phyloP scores from a whole-genome alignment of 2,888 invertebrate species.

The Lapara coniferarum region DNA sequence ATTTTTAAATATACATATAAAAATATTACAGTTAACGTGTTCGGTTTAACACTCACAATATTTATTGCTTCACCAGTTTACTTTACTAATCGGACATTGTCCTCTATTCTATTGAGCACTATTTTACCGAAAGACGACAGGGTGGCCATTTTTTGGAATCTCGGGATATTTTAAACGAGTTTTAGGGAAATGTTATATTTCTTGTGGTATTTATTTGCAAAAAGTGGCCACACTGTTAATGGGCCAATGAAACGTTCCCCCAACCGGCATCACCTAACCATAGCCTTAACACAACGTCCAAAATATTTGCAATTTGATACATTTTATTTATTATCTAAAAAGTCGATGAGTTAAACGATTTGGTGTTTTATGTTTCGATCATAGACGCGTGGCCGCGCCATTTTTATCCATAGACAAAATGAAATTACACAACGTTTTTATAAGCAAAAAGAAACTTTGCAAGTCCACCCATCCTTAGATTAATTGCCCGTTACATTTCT shows the following conservation, averaged over 20 bases:
- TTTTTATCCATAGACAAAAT: conserved; percentile 39
- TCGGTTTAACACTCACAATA: conserved; percentile 72
- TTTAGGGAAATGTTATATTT: background rate
- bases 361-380: conserved; percentile 82
- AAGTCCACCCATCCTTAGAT: conserved; percentile 47
- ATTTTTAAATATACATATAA: conserved; percentile 81
- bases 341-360: conserved; percentile 78
- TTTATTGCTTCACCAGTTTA: conserved; percentile 75
- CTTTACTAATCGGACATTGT: conserved; percentile 54
- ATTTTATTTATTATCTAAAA: conserved; percentile 81
- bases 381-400: conserved; percentile 50
- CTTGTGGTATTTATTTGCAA: conserved; percentile 6
- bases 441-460: conserved; percentile 41
- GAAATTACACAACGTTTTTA: conserved; percentile 18
- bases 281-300: conserved; percentile 71
- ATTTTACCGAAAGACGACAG: conserved; percentile 70
- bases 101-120: conserved; percentile 80
- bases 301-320: conserved; percentile 70
- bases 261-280: conserved; percentile 63
- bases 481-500: conserved; percentile 69
- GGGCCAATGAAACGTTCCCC: conserved; percentile 73
- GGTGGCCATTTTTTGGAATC: conserved; percentile 18
- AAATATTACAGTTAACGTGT: conserved; percentile 77
- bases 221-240: conserved; percentile 22
- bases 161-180: background rate